Conservation (phyloP, 2,888 invertebrate species). For the Chalcis sispes region DNA sequence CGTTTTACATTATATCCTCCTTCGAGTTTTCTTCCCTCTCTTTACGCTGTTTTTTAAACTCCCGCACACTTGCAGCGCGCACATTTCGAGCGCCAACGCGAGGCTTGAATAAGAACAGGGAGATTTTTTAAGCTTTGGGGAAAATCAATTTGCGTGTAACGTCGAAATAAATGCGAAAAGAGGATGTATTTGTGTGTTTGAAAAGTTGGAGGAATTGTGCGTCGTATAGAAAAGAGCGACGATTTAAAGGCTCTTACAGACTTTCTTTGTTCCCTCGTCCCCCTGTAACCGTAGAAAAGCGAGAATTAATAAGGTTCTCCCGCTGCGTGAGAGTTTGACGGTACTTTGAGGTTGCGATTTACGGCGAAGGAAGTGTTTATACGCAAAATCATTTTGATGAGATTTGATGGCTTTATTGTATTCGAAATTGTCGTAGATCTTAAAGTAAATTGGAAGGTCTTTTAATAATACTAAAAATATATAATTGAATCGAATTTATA, state of each 20-base stretch:
- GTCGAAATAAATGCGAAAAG: too few species aligned
- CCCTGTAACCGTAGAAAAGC: not conserved
- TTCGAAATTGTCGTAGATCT: too few species aligned
- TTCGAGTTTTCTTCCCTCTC: constrained; percentile 7
- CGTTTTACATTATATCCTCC: too few species aligned
- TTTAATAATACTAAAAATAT: too few species aligned
- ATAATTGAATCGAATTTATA: too few species aligned
- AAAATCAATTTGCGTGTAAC: constrained; percentile 46
- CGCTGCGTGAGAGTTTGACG: constrained; percentile 1
- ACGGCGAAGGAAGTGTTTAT: not conserved
- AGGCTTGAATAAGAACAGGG: too few species aligned
- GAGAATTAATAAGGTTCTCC: constrained; percentile 46
- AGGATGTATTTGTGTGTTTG: too few species aligned
- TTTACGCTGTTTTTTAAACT: not conserved
- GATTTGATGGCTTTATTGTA: constrained; percentile 40
- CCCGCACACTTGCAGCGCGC: not conserved
- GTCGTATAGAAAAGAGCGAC: constrained; percentile 41
- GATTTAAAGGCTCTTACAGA: constrained; percentile 40
- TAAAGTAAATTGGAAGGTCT: too few species aligned
- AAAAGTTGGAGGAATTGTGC: constrained; percentile 20
- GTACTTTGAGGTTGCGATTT: not conserved
- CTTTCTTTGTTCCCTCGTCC: not conserved
- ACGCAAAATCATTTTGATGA: not conserved
- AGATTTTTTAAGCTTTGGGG: constrained; percentile 14
- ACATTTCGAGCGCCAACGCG: too few species aligned